A percentile compares a stretch with the other conserved stretches of the same genome.
These are phyloP conservation scores for Tiliqua scincoides DNA, from an alignment of 2,113 vertebrate species.

Conservation along the genomic window DNA sequence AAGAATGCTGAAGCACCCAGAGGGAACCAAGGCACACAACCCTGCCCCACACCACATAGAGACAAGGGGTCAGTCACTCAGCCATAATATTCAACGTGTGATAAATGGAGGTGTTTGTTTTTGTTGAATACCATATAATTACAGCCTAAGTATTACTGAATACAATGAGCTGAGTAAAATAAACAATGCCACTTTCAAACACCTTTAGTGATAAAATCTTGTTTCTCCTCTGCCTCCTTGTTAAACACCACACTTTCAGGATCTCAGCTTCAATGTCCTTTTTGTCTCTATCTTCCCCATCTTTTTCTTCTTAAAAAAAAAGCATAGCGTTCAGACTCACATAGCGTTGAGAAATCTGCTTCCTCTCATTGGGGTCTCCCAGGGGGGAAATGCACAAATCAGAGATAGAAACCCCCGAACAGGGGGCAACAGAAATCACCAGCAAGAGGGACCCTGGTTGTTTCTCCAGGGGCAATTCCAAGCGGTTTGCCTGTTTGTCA, in stretches of 20 bases:
- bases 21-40: too few species aligned
- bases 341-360: slow-evolving; percentile 80
- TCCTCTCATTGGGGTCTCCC: slow-evolving; percentile 79
- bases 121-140: too few species aligned
- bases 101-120: slow-evolving; percentile 25
- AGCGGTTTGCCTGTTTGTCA: slow-evolving; percentile 76
- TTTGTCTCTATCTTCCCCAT: neutral
- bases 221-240: too few species aligned
- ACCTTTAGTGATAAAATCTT: too few species aligned
- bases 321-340: slow-evolving; percentile 71
- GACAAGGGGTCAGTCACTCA: neutral
- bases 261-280: slow-evolving; percentile 7
- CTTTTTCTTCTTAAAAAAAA: neutral
- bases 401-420: slow-evolving; percentile 86
- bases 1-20: too few species aligned
- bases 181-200: too few species aligned
- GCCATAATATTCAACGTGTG: slow-evolving; percentile 1
- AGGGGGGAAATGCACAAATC: slow-evolving; percentile 85
- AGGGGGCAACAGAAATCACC: slow-evolving; percentile 82
- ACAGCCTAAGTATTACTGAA: neutral
- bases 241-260: slow-evolving; percentile 24
- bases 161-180: too few species aligned
- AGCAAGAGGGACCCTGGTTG: slow-evolving; percentile 83
- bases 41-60: too few species aligned
- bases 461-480: slow-evolving; percentile 82